Evolutionary conservation across 2,888 invertebrate genomes (phyloP).

Genomic region (Xanthostigma xanthostigma): DNA sequence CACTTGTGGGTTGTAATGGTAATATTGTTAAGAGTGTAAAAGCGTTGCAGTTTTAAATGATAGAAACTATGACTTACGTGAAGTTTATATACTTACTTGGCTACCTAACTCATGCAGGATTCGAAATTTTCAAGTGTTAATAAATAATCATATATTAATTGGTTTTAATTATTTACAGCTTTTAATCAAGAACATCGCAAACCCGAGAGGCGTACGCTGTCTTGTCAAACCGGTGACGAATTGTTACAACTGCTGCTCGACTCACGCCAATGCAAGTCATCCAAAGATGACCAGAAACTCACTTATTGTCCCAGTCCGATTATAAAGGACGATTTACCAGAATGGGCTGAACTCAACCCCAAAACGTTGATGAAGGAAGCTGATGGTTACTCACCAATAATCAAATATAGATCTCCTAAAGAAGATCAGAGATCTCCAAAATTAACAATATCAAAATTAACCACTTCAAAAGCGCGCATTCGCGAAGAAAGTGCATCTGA

Average conservation of each 20-base stretch:
- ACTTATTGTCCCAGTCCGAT: too few species aligned
- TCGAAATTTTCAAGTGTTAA: too few species aligned
- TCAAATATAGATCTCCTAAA: background rate
- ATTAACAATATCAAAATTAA: constrained; percentile 4
- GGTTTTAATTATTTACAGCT: too few species aligned
- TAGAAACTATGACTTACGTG: too few species aligned
- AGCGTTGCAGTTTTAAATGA: too few species aligned
- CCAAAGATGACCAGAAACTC: too few species aligned
- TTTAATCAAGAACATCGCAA: background rate
- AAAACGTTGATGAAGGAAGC: constrained; percentile 11
- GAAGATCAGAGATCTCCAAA: background rate
- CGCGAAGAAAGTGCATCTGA: constrained; percentile 12
- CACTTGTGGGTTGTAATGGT: too few species aligned
- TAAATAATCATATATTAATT: too few species aligned
- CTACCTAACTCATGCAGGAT: background rate
- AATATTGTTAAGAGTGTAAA: too few species aligned
- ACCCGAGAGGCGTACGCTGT: constrained; percentile 24
- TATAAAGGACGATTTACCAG: background rate
- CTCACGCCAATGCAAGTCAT: constrained; percentile 10
- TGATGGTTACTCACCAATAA: background rate
- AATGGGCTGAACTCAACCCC: constrained; percentile 17
- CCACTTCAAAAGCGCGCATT: constrained; percentile 8
- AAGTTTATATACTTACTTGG: background rate
- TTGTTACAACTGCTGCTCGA: constrained; percentile 24
- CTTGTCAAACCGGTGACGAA: constrained; percentile 29